phyloP scores from a whole-genome alignment of 2,888 invertebrate species.

The Crossocerus cetratus region DNA sequence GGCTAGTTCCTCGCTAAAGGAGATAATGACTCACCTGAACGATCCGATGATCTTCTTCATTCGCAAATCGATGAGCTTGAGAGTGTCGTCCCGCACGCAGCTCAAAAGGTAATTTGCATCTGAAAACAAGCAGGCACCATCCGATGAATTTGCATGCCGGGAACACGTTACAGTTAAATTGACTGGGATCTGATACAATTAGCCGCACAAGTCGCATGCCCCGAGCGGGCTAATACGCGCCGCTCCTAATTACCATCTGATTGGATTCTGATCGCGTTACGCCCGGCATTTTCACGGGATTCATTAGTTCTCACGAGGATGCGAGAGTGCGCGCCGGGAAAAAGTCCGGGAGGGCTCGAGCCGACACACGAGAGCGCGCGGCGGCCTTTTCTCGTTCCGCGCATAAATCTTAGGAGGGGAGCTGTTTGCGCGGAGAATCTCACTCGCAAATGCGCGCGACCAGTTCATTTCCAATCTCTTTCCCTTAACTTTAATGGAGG shows the following conservation, averaged over 20 bases:
- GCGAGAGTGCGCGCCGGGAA: not conserved
- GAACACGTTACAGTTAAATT: conserved; percentile 40
- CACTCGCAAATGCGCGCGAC: conserved; percentile 34
- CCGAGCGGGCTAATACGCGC: conserved; percentile 35
- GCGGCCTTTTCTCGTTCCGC: conserved; percentile 18
- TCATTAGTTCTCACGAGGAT: conserved; percentile 18
- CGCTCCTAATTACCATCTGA: conserved; percentile 28
- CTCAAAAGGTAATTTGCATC: conserved; percentile 93
- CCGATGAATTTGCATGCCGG: conserved; percentile 35
- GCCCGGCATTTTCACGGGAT: conserved; percentile 7
- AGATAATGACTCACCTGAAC: conserved; percentile 85
- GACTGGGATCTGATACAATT: conserved; percentile 28
- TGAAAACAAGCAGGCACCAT: conserved; percentile 77
- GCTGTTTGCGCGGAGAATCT: conserved; percentile 30
- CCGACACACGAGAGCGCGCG: not conserved
- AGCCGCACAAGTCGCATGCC: conserved; percentile 19
- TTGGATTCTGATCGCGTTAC: conserved; percentile 35
- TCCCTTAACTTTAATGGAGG: conserved; percentile 49
- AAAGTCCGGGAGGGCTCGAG: not conserved
- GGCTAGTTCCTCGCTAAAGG: not conserved
- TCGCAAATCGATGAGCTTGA: conserved; percentile 95
- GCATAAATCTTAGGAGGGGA: conserved; percentile 43
- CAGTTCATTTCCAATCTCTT: conserved; percentile 25
- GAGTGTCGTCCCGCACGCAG: conserved; percentile 96
- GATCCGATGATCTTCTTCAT: conserved; percentile 94